A percentile compares a stretch with the other conserved stretches of the same genome.
Evolutionary conservation across 2,797 vertebrate genomes (phyloP).

Genomic region (Mormyrops attenuatus): DNA sequence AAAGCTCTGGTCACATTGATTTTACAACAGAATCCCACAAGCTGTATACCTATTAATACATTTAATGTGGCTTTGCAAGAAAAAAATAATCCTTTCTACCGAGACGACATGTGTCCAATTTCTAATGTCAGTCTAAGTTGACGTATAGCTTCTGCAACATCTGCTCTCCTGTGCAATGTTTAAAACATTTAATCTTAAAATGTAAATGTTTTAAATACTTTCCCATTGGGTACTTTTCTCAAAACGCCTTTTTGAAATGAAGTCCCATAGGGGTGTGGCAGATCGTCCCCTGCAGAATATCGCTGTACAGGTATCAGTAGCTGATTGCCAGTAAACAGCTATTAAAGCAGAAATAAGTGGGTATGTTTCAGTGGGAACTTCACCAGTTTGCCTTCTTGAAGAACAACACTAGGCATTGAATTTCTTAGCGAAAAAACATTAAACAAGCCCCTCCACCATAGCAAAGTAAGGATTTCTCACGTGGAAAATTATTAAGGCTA

Average conservation of each 20-base stretch:
- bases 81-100: neutral
- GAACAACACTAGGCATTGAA: neutral
- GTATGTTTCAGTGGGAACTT: neutral
- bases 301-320: neutral
- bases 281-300: neutral
- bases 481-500: neutral
- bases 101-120: neutral
- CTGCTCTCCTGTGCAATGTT: neutral
- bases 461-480: neutral
- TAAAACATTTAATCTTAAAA: neutral
- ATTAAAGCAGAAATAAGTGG: neutral
- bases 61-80: neutral
- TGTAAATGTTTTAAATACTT: neutral
- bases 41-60: neutral
- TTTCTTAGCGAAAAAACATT: neutral
- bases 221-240: neutral
- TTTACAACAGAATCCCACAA: neutral
- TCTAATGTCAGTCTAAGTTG: constrained; percentile 8
- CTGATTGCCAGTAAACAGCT: neutral
- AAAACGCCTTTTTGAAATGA: constrained; percentile 2
- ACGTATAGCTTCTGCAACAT: neutral
- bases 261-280: neutral
- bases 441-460: neutral
- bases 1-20: constrained; percentile 26
- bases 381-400: neutral